Evolutionary conservation across 1,140 invertebrate genomes (phyloP), one percentile per base, ranked within the genome.

Genomic region (Drosophila repleta): DNA sequence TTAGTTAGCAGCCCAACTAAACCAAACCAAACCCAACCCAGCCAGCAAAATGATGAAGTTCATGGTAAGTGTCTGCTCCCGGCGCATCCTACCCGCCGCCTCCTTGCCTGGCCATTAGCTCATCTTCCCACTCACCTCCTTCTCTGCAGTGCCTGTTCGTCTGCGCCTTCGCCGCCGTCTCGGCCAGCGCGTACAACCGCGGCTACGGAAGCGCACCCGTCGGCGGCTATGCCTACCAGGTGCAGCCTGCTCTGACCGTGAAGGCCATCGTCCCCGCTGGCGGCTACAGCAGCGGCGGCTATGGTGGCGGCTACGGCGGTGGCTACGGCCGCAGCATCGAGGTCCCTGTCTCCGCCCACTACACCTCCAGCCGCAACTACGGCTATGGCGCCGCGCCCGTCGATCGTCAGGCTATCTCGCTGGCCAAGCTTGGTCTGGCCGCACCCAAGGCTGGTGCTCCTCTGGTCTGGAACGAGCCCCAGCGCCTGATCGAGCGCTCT

Each of bases 211-310:
- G 65, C 5, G 65, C 60, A 17, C 72, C 74, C 0, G 58, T 81
- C 10, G 85, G 78, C 41, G 85, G 53, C 29, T 72, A 71, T 52
- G 85, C 76, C 67, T 85, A 85, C 57, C 87, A 82, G 76, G 74
- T 90, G 61, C 81, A 90, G 61, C 85, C 85, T 13, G 85, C 85
- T 20, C 18, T 79, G 53, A 87, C 85, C 24, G 88, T 87, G 20
- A 81, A 73, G 64, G 70, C 78, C 46, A 77, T 90, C 35, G 41
- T 85, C n/a, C 88, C 67, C 3, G 52, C 57, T 43, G 65, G 66
- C 10, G 67, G 74, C 13, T 79, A 90, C 51, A 65, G 75, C 60
- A 60, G 64, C 18, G 32, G 32, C 11, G 70, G 66, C 13, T 60
- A 76, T 45, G 71, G 71, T 39, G 48, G 39, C 24, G n/a, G 51